Base-by-base conservation (phyloP, 2,797 vertebrate species). In the Clarias platycephalus region DNA sequence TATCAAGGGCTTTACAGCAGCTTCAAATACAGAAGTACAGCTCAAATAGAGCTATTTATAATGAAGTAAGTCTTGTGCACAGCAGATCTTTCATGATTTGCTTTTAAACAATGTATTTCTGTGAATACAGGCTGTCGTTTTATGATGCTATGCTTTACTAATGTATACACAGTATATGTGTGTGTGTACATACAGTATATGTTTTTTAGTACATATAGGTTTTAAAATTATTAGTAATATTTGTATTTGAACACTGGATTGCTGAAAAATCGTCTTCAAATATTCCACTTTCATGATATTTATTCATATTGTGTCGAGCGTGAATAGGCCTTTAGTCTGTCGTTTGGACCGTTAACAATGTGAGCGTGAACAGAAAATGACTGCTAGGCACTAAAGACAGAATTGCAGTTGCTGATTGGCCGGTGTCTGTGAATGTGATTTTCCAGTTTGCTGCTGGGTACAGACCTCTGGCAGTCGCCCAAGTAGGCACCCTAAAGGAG, bases 321-420 rank as follows among this genome's bases (percentile, higher is more conserved):
- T 64, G 57, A 80, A 53, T 66, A 66, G n/a, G 40, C 40, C n/a
- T 80, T 66, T 66, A 49, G n/a, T 49, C 16, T 49, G 62, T 66
- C 62, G 6, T 8, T 31, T 13, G 62, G 26, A 26, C 28, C 2
- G 18, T 57, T 68, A 28, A 58, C n/a, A 68, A 20, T 49, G 18
- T 49, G 37, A 70, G 55, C 24, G 13, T 67, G 83, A 16, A 71
- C 81, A 81, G 12, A 80, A 77, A 49, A 86, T 62, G 85, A n/a
- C 83, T 22, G 67, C 78, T 16, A 16, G 22, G 71, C 40, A 63
- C 6, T 55, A 55, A 22, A 16, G 44, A 3, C 44, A 15, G 26
- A 55, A 58, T 9, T 10, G 28, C n/a, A 4, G 34, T 55, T 71
- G 12, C 7, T 85, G 49, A 84, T 77, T 83, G 85, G 37, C 58